Evolutionary conservation across 2,113 vertebrate species (phyloP), one percentile per base, ranked within the genome.

Genomic region (Anthoscopus minutus): DNA sequence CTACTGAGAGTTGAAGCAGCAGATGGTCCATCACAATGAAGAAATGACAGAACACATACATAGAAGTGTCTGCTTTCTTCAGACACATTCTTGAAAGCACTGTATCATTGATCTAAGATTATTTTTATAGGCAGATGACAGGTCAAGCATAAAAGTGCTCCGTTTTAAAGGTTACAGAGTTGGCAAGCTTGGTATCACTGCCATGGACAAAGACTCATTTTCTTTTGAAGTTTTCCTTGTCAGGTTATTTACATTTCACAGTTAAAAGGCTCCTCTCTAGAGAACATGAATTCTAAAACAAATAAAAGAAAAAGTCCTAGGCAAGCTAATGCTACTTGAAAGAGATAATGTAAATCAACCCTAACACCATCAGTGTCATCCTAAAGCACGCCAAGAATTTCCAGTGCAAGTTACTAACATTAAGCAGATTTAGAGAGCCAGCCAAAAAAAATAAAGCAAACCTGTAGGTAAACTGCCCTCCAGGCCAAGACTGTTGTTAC

Each of bases 71-170:
- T 96, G 71, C 47, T 82, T 89, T 89, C 89, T 86, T 92, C 85
- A 92, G 94, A 95, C 71, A 88, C 85, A 86, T 90, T 95, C 87
- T 89, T 97, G 93, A 97, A 95, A 73, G 84, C 83, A 81, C 48
- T 53, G 37, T 83, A 82, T 81, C 89, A 67, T 51, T 96, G 86
- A 95, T 89, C 88, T 94, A 65, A 71, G 60, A 88, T 92, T 86
- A 96, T 90, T 97, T 96, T 96, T 95, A 95, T 84, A 93, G 64
- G 80, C 80, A 86, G 88, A 69, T 79, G 86, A 93, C 81, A 96
- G 94, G 71, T 92, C 78, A 93, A 86, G 84, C 87, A 94, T 89
- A 91, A 87, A 96, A 95, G 89, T 66, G 80, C 81, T 65, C 76
- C 76, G 51, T 88, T 93, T 89, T 94, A 96, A 96, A 97, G 94